phyloP scores from a whole-genome alignment of 2,113 vertebrate species.

The Acinonyx jubatus region DNA sequence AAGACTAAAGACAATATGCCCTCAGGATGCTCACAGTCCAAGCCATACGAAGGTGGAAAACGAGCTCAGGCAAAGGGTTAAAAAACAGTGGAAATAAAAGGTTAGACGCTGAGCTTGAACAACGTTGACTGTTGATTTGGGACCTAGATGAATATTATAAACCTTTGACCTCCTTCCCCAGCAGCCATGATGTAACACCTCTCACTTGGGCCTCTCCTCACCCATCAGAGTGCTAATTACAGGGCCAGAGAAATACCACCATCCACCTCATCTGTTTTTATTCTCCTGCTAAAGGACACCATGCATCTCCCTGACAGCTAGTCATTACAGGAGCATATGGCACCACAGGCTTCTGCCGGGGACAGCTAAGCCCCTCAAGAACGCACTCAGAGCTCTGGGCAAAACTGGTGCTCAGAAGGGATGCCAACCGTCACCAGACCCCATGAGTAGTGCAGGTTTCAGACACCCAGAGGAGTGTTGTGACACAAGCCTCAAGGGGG shows the following conservation, averaged over 20 bases:
- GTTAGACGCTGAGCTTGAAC: neutral
- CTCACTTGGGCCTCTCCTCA: constrained; percentile 71
- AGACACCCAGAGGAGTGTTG: neutral
- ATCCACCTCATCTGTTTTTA: constrained; percentile 83
- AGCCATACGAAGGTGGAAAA: constrained; percentile 28
- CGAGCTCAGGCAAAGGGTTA: constrained; percentile 25
- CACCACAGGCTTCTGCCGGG: constrained; percentile 75
- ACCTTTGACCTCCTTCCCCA: constrained; percentile 55
- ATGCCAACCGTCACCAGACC: too few species aligned
- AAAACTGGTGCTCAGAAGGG: neutral
- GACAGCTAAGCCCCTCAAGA: constrained; percentile 63
- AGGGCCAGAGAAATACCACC: constrained; percentile 84
- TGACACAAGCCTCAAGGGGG: neutral
- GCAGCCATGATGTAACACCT: constrained; percentile 79
- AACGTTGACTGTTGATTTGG: neutral
- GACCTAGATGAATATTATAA: constrained; percentile 50
- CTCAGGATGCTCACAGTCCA: neutral
- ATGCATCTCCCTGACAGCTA: constrained; percentile 88
- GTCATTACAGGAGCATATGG: constrained; percentile 84
- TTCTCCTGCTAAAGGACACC: constrained; percentile 84
- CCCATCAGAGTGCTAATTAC: constrained; percentile 86
- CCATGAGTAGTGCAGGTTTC: neutral
- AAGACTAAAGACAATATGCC: neutral
- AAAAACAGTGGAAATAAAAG: constrained; percentile 4
- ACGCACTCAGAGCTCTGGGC: neutral